These are phyloP conservation scores for Marmota flaviventris DNA, from an alignment of 2,113 vertebrate genomes.

Conservation along the genomic window DNA sequence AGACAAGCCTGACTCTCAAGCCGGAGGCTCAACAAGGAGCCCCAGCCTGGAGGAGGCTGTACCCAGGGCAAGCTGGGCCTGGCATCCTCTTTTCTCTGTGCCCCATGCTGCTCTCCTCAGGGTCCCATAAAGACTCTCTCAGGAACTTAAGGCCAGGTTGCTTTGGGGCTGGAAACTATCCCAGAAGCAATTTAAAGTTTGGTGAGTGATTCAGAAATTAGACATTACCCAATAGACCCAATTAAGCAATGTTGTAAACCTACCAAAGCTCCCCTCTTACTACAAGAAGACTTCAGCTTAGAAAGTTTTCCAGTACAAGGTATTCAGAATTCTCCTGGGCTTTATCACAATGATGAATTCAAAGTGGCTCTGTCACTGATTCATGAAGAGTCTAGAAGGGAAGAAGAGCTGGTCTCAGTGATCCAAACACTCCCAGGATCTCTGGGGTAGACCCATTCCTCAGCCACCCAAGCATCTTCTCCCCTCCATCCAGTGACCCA, in stretches of 20 bases:
- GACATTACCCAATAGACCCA: conserved; percentile 56
- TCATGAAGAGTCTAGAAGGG: not conserved
- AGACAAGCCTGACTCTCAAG: not conserved
- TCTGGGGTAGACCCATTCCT: not conserved
- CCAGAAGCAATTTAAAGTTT: conserved; percentile 78
- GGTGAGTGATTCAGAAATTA: conserved; percentile 26
- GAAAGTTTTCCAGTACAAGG: not conserved
- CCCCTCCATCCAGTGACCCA: not conserved
- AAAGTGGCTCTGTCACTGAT: not conserved
- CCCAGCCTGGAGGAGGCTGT: not conserved
- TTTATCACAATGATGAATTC: conserved; percentile 16
- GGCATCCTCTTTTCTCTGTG: not conserved
- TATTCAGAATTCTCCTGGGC: conserved; percentile 5
- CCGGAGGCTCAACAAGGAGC: not conserved
- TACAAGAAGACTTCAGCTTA: not conserved
- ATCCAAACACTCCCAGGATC: not conserved
- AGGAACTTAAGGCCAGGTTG: conserved; percentile 31
- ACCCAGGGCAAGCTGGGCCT: not conserved
- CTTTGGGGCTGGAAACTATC: conserved; percentile 25
- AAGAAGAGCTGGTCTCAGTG: not conserved
- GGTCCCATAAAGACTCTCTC: not conserved
- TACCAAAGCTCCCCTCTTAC: not conserved
- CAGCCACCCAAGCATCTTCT: not conserved
- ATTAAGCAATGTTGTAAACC: conserved; percentile 50
- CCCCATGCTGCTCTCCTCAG: not conserved